Conservation (phyloP, 1,140 invertebrate genomes). For the Psilanteris sp. region DNA sequence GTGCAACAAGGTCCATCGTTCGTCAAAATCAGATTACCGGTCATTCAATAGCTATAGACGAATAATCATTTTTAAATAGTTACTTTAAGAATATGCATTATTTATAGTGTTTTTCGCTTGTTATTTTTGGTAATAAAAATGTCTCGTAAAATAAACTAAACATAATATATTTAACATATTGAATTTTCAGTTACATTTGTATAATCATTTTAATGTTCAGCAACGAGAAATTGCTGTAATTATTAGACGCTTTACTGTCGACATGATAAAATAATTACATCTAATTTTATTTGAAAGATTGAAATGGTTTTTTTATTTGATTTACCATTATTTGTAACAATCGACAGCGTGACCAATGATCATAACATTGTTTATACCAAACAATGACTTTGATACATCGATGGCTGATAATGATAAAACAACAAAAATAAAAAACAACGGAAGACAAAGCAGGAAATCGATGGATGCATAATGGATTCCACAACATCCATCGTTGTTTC, state of each 20-base stretch:
- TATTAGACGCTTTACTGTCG: slow-evolving; percentile 4
- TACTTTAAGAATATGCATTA: not conserved
- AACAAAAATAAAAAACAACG: slow-evolving; percentile 63
- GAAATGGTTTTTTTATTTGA: slow-evolving; percentile 53
- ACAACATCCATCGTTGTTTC: slow-evolving; percentile 41
- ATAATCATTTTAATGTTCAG: not conserved
- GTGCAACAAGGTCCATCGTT: slow-evolving; percentile 13
- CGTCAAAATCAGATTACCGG: slow-evolving; percentile 16
- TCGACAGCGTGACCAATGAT: slow-evolving; percentile 59
- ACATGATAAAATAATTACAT: slow-evolving; percentile 28
- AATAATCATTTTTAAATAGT: slow-evolving; percentile 17
- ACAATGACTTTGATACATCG: slow-evolving; percentile 62
- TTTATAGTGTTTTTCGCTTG: too few relatives aligned
- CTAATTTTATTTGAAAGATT: slow-evolving; percentile 41
- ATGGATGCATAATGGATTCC: slow-evolving; percentile 57
- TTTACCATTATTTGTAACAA: slow-evolving; percentile 50
- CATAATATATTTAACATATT: too few relatives aligned
- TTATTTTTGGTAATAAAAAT: too few relatives aligned
- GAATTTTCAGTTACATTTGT: too few relatives aligned
- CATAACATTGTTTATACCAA: slow-evolving; percentile 55
- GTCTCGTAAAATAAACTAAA: too few relatives aligned
- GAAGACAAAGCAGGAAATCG: slow-evolving; percentile 54
- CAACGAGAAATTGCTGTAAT: not conserved
- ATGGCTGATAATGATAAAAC: slow-evolving; percentile 45
- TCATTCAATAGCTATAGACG: not conserved